phyloP scores from a whole-genome alignment of 2,113 vertebrate species.

The Ammospiza nelsoni region DNA sequence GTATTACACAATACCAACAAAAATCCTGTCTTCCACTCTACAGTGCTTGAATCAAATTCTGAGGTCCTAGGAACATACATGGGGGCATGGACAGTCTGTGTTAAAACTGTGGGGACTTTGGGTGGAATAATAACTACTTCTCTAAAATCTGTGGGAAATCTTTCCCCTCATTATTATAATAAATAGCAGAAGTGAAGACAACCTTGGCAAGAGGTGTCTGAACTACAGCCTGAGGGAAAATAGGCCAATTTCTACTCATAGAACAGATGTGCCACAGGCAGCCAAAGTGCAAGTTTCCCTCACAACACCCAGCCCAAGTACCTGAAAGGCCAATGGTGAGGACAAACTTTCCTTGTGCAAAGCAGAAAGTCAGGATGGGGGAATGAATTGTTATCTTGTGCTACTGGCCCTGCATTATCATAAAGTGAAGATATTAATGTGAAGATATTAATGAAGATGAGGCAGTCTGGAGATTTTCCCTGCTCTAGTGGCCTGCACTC shows the following conservation, averaged over 20 bases:
- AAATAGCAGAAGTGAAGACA: conserved; percentile 14
- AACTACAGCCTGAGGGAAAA: conserved; percentile 3
- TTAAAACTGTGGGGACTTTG: background rate
- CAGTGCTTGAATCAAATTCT: background rate
- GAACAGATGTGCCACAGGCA: background rate
- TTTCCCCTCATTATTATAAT: background rate
- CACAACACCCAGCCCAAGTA: background rate
- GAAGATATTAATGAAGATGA: background rate
- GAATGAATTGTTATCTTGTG: background rate
- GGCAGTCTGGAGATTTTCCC: background rate
- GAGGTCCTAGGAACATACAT: background rate
- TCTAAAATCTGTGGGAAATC: conserved; percentile 7
- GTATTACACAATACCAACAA: background rate
- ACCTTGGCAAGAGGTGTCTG: conserved; percentile 1
- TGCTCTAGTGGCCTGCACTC: background rate
- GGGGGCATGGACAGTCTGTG: background rate
- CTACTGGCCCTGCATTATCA: background rate
- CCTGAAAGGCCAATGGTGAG: background rate
- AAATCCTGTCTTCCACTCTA: background rate
- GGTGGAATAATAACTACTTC: background rate
- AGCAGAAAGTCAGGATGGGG: background rate
- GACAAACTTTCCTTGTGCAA: background rate
- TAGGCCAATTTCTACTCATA: background rate
- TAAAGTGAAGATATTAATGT: background rate
- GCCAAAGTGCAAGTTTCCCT: background rate